phyloP scores from a whole-genome alignment of 2,888 invertebrate genomes.

The Urechis unicinctus region DNA sequence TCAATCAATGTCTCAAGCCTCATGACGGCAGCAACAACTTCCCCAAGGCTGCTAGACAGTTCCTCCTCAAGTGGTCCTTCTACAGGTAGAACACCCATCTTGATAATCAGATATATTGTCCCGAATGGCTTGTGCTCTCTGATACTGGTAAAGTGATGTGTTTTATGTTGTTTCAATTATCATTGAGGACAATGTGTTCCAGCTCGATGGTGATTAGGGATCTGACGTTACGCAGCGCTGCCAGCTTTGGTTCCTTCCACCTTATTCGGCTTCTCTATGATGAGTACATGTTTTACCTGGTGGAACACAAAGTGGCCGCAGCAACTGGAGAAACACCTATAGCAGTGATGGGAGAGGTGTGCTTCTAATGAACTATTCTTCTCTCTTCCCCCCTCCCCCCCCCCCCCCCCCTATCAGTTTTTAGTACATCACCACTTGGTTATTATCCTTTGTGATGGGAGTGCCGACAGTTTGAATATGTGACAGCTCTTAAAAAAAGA shows the following conservation, averaged over 20 bases:
- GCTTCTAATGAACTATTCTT: conserved; percentile 9
- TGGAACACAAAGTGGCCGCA: conserved; percentile 92
- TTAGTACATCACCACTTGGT: background rate
- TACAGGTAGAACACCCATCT: conserved; percentile 63
- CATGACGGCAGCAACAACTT: conserved; percentile 63
- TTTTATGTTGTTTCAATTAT: too few relatives aligned
- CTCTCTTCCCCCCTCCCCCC: background rate
- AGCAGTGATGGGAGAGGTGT: conserved; percentile 71
- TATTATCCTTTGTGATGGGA: background rate
- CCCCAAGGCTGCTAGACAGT: conserved; percentile 61
- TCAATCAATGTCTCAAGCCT: conserved; percentile 79
- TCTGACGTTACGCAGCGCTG: conserved; percentile 88
- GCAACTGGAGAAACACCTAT: conserved; percentile 87
- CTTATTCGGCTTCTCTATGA: conserved; percentile 93
- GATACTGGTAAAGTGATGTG: too few relatives aligned
- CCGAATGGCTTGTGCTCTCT: too few relatives aligned
- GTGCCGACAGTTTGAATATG: background rate
- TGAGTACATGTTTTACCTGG: conserved; percentile 97
- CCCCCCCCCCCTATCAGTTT: background rate
- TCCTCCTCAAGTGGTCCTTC: conserved; percentile 97
- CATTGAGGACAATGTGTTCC: conserved; percentile 13
- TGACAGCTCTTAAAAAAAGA: background rate
- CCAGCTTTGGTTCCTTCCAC: conserved; percentile 98
- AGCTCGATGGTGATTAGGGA: conserved; percentile 97
- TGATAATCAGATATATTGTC: background rate